These are phyloP conservation scores for Steatornis caripensis DNA, from an alignment of 2,113 vertebrate species.

Conservation along the genomic window DNA sequence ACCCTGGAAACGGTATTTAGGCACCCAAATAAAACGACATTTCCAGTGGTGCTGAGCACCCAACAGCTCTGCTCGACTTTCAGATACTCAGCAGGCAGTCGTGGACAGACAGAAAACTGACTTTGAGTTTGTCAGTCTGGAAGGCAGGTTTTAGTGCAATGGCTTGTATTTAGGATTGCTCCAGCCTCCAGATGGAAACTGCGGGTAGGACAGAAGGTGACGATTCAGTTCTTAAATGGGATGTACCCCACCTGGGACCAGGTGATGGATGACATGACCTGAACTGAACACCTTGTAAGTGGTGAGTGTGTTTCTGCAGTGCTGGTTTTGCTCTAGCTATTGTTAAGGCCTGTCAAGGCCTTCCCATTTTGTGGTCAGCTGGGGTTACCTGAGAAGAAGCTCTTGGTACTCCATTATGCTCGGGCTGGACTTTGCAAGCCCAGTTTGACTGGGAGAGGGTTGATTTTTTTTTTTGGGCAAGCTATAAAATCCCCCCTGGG, in stretches of 20 bases:
- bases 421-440: background rate
- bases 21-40: background rate
- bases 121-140: background rate
- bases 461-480: background rate
- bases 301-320: background rate
- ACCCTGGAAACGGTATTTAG: background rate
- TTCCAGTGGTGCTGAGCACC: background rate
- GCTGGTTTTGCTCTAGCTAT: background rate
- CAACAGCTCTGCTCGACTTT: background rate
- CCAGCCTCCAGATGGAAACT: background rate
- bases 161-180: background rate
- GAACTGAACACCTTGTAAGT: background rate
- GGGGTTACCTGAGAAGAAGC: background rate
- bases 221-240: background rate
- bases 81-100: background rate
- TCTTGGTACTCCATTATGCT: background rate
- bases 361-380: background rate
- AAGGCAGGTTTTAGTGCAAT: background rate
- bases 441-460: background rate
- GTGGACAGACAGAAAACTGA: background rate
- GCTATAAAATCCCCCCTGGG: background rate
- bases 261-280: background rate
- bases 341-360: background rate
- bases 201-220: background rate
- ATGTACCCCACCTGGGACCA: accelerated